Evolutionary conservation across 2,113 vertebrate species (phyloP).

Genomic region (Cinclus cinclus): DNA sequence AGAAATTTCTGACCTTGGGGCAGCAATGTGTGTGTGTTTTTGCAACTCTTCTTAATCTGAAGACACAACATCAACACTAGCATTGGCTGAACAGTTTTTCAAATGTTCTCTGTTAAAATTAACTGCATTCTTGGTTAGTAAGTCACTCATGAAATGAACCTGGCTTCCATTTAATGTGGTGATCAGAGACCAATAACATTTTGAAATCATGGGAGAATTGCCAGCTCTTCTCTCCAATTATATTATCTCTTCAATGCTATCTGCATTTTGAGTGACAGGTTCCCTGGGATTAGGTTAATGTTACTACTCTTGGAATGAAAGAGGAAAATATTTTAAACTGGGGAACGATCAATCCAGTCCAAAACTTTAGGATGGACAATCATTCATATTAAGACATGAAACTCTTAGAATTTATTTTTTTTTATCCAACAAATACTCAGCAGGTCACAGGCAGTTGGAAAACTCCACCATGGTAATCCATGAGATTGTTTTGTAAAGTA

Average conservation of each 20-base stretch:
- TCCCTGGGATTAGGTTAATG: not conserved
- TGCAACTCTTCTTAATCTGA: not conserved
- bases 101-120: not conserved
- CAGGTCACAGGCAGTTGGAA: not conserved
- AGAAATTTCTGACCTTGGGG: not conserved
- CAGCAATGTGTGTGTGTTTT: not conserved
- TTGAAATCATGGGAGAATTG: not conserved
- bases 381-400: not conserved
- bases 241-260: not conserved
- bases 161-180: not conserved
- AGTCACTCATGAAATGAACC: not conserved
- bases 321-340: conserved; percentile 6
- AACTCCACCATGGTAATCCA: not conserved
- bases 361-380: conserved; percentile 14
- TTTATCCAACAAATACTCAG: not conserved
- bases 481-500: not conserved
- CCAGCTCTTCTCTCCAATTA: not conserved
- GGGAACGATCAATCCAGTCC: not conserved
- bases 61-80: not conserved
- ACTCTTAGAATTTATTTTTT: not conserved
- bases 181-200: not conserved
- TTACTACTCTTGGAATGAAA: not conserved
- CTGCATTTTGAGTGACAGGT: not conserved
- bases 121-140: not conserved
- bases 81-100: not conserved